Conservation (phyloP, 2,797 vertebrate genomes). For the Eulemur albifrons region DNA sequence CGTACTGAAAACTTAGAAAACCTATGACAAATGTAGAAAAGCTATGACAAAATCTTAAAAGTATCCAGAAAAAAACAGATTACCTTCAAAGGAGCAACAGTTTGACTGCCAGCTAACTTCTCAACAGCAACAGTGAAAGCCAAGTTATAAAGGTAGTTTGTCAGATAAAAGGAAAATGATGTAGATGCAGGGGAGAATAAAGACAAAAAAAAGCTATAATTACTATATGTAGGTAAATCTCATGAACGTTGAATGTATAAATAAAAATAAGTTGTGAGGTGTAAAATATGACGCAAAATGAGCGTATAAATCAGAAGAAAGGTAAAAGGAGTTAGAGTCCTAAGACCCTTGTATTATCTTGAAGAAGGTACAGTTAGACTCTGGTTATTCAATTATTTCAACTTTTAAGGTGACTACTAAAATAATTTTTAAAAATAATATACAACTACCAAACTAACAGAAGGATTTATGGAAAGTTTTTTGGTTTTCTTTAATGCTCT, state of each 20-base stretch:
- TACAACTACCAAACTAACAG: neutral
- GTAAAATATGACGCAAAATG: neutral
- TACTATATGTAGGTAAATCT: neutral
- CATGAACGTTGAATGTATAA: neutral
- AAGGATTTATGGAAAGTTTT: neutral
- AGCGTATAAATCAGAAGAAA: neutral
- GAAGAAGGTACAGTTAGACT: neutral
- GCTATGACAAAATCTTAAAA: neutral
- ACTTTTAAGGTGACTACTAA: neutral
- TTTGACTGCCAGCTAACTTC: neutral
- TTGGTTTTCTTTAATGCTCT: neutral
- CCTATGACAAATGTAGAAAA: neutral
- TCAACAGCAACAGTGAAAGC: neutral
- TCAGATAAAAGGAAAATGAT: neutral
- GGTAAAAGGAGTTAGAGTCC: neutral
- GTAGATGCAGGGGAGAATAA: neutral
- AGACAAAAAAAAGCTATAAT: neutral
- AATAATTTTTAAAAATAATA: constrained; percentile 13
- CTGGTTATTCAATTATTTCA: neutral
- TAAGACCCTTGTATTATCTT: neutral
- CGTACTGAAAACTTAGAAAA: neutral
- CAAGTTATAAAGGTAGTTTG: neutral
- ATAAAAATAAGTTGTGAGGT: neutral
- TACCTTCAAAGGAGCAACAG: neutral
- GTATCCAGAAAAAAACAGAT: neutral